These are phyloP conservation scores for Plodia interpunctella DNA, from an alignment of 1,140 invertebrate species.

Conservation along the genomic window DNA sequence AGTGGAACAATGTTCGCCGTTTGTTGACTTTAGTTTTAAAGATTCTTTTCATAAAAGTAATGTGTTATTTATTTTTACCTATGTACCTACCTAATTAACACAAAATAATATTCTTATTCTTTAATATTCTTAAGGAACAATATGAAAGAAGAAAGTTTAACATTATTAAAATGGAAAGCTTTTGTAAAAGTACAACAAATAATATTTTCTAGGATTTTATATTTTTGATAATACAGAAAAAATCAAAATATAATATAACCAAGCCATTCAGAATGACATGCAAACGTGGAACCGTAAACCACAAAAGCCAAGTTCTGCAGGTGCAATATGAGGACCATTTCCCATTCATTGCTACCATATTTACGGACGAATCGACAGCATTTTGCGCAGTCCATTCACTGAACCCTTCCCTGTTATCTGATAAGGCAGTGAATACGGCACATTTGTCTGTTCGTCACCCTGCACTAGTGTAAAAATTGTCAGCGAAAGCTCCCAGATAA, in stretches of 20 bases:
- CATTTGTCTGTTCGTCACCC: constrained; percentile 67
- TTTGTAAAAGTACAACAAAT: no score
- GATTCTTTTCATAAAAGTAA: no score
- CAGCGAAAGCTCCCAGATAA: constrained; percentile 68
- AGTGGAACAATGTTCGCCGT: constrained; percentile 9
- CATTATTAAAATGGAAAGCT: no score
- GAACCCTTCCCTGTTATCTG: constrained; percentile 67
- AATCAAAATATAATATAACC: background rate
- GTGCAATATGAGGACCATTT: constrained; percentile 53
- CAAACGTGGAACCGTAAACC: constrained; percentile 1
- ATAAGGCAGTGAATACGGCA: constrained; percentile 61
- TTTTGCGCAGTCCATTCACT: constrained; percentile 65
- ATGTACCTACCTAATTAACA: no score
- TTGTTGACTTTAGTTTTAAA: background rate
- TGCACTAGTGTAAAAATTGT: constrained; percentile 72
- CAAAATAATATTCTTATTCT: no score
- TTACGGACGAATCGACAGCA: constrained; percentile 57
- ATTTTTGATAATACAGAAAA: no score
- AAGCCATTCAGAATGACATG: background rate
- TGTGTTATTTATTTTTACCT: no score
- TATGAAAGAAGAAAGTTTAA: no score
- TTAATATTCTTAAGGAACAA: no score
- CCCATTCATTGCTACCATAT: constrained; percentile 57
- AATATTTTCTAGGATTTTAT: no score
- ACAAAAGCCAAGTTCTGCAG: constrained; percentile 31